Base-by-base conservation (phyloP, 2,113 vertebrate genomes). In the Furnarius figulus region DNA sequence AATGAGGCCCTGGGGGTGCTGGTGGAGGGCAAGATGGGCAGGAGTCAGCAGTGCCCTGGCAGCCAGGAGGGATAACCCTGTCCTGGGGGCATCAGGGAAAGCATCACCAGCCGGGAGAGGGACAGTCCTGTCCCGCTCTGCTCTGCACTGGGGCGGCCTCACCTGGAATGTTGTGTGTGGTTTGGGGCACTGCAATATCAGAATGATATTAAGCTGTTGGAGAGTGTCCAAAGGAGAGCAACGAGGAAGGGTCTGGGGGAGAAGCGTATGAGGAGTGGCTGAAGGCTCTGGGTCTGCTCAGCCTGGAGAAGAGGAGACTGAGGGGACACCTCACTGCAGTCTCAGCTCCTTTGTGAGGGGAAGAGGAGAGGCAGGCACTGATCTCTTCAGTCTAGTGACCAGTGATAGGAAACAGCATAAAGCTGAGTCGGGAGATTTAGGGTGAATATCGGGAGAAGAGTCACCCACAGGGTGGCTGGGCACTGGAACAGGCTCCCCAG, bases 211-310 rank as follows among this genome's bases (percentile, higher is more conserved):
- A 12, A 44, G 7, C 6, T 11, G 5, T 66, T 59, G 5, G 22
- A 13, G 22, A 39, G 8, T 2, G 4, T 39, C 33, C 24, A 47
- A 21, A 75, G 13, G 20, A 89, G 13, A 23, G 4, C 11, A 6
- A 6, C 0, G 1, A 28, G 9, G 23, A 82, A 67, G 6, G 23
- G 23, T 3, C 8, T 67, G 20, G 4, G n/a, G 31, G 18, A 8
- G 37, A 82, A 59, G 23, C 19, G 1, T n/a, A 6, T 21, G 15
- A 82, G 23, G 15, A 82, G 23, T 0, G 0, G 28, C 23, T 67
- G 37, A 44, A 22, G 33, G 24, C 15, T n/a, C 46, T 52, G 39
- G 12, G 8, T 59, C 6, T 53, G 20, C 17, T 46, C 46, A 39
- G 28, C 33, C 37, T 39, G 39, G 44, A 59, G 12, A 31, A 63